Evolutionary conservation across 2,888 invertebrate species (phyloP).

Genomic region (Thysanoteuthis rhombus): DNA sequence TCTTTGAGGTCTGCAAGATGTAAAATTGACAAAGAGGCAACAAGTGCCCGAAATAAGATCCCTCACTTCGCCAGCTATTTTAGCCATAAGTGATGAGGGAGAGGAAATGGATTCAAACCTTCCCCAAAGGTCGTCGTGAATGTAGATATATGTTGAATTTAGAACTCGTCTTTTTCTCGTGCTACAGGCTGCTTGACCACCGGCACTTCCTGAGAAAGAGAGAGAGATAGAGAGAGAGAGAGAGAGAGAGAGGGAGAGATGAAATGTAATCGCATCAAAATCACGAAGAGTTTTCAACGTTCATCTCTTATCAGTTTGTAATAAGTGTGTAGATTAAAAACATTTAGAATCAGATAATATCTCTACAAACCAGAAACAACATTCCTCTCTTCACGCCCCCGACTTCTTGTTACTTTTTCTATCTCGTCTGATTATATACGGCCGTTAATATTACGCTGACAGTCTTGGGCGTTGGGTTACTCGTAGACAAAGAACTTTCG

Average conservation of each 20-base stretch:
- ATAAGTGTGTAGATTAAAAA: constrained; percentile 12
- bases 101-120: too few species aligned
- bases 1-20: too few species aligned
- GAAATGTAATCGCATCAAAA: neutral
- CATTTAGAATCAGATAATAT: neutral
- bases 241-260: neutral
- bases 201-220: too few species aligned
- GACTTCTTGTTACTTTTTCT: neutral
- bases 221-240: too few species aligned
- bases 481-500: neutral
- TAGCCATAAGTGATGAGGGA: too few species aligned
- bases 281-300: neutral
- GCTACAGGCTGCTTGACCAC: too few species aligned
- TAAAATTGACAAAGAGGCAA: too few species aligned
- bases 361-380: neutral
- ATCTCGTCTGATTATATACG: neutral
- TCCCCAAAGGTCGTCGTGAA: too few species aligned
- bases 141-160: too few species aligned
- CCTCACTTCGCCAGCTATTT: too few species aligned
- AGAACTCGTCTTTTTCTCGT: too few species aligned
- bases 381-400: neutral
- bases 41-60: too few species aligned
- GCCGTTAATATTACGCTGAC: neutral
- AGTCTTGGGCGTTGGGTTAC: neutral
- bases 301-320: neutral